Evolutionary conservation across 2,113 vertebrate genomes (phyloP), one percentile per base, ranked within the genome.

Genomic region (Mellivora capensis): DNA sequence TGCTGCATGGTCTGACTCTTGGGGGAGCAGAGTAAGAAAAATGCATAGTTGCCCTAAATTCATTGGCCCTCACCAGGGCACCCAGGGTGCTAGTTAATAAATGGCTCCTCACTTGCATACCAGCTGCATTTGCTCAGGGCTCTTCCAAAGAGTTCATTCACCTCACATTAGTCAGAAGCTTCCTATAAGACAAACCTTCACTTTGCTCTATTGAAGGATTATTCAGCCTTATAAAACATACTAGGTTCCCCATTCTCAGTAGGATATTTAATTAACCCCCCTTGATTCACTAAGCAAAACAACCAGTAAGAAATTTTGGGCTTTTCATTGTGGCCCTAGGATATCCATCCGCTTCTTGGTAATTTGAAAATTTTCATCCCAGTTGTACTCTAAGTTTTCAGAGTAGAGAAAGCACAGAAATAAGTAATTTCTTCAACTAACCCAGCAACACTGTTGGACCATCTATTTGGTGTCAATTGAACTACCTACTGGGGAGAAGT

Each of bases 131-230:
- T 85, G 52, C 93, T 94, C 7, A 72, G 29, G 81, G 76, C 27
- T 6, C 69, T 89, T 90, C 80, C 80, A 34, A 90, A 89, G 52
- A 64, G 44, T 76, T 94, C 54, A 84, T 59, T 49, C 62, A 93
- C 91, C 74, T 94, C 69, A 76, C 44, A 57, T 96, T 85, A 95
- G 85, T 97, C 96, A 97, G 90, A 87, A 96, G 84, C 39, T 90
- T 96, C 59, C 76, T 96, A 6, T 1, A 31, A 76, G 61, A 80
- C 77, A 95, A 91, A 79, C 27, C 71, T 94, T 96, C 11, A n/a
- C 18, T 94, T 83, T 74, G 61, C 47, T 39, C 85, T 49, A 23
- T 31, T 47, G 13, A 90, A 90, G 69, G 76, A 96, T 93, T 81
- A 59, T 74, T 90, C 83, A 72, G 80, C 23, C 47, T 87, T 84